Base-by-base conservation (phyloP, 2,888 invertebrate genomes). In the Hyppa rectilinea region DNA sequence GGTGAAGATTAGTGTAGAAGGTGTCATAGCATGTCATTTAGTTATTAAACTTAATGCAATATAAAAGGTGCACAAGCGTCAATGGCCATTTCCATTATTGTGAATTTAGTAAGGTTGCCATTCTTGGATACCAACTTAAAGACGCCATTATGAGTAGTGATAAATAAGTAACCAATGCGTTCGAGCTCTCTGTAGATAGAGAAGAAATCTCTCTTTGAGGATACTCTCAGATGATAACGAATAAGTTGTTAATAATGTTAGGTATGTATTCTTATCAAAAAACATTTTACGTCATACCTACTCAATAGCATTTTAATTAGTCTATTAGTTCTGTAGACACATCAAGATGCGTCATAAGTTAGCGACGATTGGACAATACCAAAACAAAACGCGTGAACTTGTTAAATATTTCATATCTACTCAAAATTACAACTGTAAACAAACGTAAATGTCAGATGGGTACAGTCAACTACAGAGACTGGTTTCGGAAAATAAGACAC, bases 381-480 rank as follows among this genome's bases (percentile, higher is more conserved):
- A 23, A 50, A 31, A 4, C n/a, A 4, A 14, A 65, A 69, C n/a
- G 9, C 4, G 14, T 45, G 36, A 70, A 68, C 14, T 43, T 38
- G 29, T 43, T 20, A 23, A 43, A 29, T 38, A 2, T 14, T 26
- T 26, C 10, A 68, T 50, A 38, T 14, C 10, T 38, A 12, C 20
- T 14, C 36, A 12, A 17, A 36, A 63, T 43, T 9, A 23, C 2
- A 12, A 26, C 14, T n/a, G 17, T 68, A 17, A 34, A 36, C n/a
- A 38, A 17, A 62, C 9, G 20, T 6, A 4, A 64, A 38, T 23
- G 40, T 34, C 26, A 36, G 26, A 17, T 56, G 23, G 6, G 26
- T 36, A 43, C 43, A n/a, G 36, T 45, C 69, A 12, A 23, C 36
- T 12, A 29, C 17, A 34, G 14, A 43, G 9, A 23, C 26, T 59